Base-by-base conservation (phyloP, 2,113 vertebrate genomes). In the Electrona antarctica region DNA sequence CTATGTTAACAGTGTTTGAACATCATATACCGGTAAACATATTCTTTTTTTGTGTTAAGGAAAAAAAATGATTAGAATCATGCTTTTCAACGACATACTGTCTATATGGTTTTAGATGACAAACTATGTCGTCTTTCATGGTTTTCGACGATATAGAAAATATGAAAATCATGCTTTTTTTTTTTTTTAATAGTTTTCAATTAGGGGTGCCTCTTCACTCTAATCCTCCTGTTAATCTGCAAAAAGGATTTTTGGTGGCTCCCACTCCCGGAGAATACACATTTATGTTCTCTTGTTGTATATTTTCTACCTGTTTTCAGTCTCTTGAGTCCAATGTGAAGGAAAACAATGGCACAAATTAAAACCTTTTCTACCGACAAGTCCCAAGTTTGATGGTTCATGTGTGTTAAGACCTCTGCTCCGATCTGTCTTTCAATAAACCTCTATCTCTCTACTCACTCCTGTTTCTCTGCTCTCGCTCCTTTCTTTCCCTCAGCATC, bases 351-450 rank as follows among this genome's bases (percentile, higher is more conserved):
- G 71, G 62, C 69, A 82, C 76, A 84, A 83, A 82, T 87, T 78
- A 83, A 86, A 86, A 65, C 77, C 58, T 88, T 89, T 90, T 86
- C 73, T 82, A 87, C 84, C 71, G 77, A 79, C 51, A 5, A 79
- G 28, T 64, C 67, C 21, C 54, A 68, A 67, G 46, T 67, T n/a
- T 76, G 61, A 55, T 2, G 46, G 72, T 71, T 29, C 12, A 7
- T 80, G 61, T 66, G 54, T 70, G 49, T 77, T 76, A 54, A 77
- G 63, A 64, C 61, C 62, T 88, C 69, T 59, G 48, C 69, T 74
- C 78, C 80, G 71, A 76, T 77, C 78, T 77, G 59, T 60, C 59
- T n/a, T 50, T 84, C 73, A 90, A 89, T 89, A 90, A 90, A 89
- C 51, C 77, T 76, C 77, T 60, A 13, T 78, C 66, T 13, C 73